A percentile compares a stretch with the other conserved stretches of the same genome.
Conservation (phyloP, 2,888 invertebrate species). For the Trachelus tabidus region DNA sequence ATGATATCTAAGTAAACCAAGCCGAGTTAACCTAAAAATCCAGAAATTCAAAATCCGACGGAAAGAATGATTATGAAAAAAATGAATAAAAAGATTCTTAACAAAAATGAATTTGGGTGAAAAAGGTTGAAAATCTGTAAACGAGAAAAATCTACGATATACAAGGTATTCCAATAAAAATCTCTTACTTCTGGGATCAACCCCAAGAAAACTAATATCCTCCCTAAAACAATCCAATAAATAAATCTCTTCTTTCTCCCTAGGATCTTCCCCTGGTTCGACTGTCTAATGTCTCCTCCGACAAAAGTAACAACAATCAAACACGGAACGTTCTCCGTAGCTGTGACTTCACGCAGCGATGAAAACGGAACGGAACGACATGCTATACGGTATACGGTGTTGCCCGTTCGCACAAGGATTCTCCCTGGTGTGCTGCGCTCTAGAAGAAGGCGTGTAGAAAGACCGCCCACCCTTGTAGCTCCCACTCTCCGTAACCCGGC, state of each 20-base stretch:
- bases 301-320: neutral
- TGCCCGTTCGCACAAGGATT: neutral
- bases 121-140: neutral
- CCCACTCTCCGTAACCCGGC: constrained; percentile 15
- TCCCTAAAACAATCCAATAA: neutral
- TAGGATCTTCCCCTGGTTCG: neutral
- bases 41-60: neutral
- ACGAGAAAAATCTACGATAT: too few relatives aligned
- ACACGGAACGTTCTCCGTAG: neutral
- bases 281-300: neutral
- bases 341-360: neutral
- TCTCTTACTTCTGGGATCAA: too few relatives aligned
- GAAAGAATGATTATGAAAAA: neutral
- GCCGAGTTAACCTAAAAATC: neutral
- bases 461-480: constrained; percentile 14
- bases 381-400: neutral
- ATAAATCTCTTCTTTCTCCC: neutral
- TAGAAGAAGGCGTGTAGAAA: constrained; percentile 11
- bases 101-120: neutral
- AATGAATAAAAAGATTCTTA: neutral
- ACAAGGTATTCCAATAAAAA: too few relatives aligned
- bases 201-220: too few relatives aligned
- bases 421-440: neutral
- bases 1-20: neutral
- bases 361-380: constrained; percentile 1